Evolutionary conservation across 2,888 invertebrate genomes (phyloP), one percentile per base, ranked within the genome.

Genomic region (Scelioninae gen. 1): DNA sequence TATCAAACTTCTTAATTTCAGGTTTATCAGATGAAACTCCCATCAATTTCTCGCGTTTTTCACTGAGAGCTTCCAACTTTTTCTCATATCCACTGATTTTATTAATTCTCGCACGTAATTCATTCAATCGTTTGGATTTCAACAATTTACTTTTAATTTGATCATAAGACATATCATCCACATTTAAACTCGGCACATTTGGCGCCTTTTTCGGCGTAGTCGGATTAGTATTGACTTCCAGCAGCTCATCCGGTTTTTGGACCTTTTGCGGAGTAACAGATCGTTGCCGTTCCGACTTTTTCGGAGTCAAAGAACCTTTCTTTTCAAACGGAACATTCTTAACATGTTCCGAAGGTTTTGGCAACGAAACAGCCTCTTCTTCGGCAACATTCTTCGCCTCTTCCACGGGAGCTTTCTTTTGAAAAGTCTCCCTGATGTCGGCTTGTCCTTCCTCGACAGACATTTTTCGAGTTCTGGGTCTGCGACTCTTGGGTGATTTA

Each of bases 61-160:
- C 71, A 7, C 32, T 23, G 11, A 92, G 55, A 47, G 92, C 88
- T 85, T 95, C 94, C 1, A 96, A 92, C 88, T 94, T 94, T 75
- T 94, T 94, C 83, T 95, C 94, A 31, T 93, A 93, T 83, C 95
- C 94, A 71, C 95, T 95, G 49, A 96, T 94, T 49, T 94, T 94
- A 7, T 94, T 94, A 31, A 96, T 94, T 0, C 95, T 94, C 5
- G 95, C 95, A 89, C 94, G 95, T 5, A 96, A 90, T 89, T 96
- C 96, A 60, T 94, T 94, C 85, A 96, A 92, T 87, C 95, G 94
- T 63, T 94, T 94, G 89, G 96, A 96, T 51, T 94, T 94, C 60
- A 94, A 93, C 82, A 97, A 92, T 90, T 94, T 95, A 72, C 94
- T 94, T 88, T 79, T 79, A 10, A 97, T 95, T 85, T 96, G 95